Conservation (phyloP, 2,797 vertebrate species). For the Chelon labrosus region DNA sequence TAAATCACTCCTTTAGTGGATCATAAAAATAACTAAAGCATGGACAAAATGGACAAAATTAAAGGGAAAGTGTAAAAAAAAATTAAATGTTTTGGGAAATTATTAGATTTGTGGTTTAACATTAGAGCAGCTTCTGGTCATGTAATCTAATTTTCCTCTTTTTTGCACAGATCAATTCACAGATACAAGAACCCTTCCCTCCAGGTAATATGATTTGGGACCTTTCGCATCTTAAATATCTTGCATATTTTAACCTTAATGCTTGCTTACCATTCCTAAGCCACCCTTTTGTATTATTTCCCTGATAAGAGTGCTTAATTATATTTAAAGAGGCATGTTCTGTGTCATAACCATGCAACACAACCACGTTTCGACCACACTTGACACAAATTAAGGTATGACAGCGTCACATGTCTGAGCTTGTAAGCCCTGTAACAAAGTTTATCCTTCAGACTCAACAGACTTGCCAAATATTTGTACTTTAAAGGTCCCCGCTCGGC, state of each 20-base stretch:
- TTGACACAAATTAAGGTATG: slow-evolving; percentile 25
- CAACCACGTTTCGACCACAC: not conserved
- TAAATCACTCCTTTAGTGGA: too few species aligned
- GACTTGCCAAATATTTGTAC: slow-evolving; percentile 52
- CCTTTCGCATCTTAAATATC: too few species aligned
- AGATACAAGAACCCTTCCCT: too few species aligned
- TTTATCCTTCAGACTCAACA: slow-evolving; percentile 32
- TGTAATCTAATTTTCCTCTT: too few species aligned
- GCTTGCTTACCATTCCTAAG: too few species aligned
- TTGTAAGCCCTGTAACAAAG: slow-evolving; percentile 29
- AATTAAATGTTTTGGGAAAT: slow-evolving; percentile 3
- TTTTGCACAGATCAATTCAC: too few species aligned
- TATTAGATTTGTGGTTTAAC: not conserved
- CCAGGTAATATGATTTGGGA: too few species aligned
- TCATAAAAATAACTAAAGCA: slow-evolving; percentile 1
- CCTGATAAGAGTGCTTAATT: not conserved
- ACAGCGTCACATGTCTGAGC: slow-evolving; percentile 27
- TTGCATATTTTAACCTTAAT: too few species aligned
- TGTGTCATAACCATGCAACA: not conserved
- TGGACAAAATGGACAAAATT: slow-evolving; percentile 5
- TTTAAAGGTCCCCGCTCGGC: slow-evolving; percentile 46
- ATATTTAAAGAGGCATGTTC: not conserved
- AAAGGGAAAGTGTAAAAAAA: not conserved
- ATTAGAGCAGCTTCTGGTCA: too few species aligned
- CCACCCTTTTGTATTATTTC: slow-evolving; percentile 4